Percentiles rank a stretch among this genome's conserved stretches.
Conservation (phyloP, 2,797 vertebrate genomes). For the Protonibea diacanthus region DNA sequence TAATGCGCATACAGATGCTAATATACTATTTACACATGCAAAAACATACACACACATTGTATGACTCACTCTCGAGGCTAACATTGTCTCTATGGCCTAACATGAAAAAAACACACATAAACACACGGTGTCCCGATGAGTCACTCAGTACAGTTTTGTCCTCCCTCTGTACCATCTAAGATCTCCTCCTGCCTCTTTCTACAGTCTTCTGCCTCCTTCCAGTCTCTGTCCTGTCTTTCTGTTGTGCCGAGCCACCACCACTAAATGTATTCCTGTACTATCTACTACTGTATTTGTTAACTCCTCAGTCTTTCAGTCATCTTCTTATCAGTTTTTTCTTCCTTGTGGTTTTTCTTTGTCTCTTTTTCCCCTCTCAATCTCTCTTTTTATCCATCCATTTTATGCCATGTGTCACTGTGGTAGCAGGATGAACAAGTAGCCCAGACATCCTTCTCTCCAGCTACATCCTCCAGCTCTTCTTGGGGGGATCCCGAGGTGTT, state of each 20-base stretch:
- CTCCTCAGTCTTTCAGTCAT: slow-evolving; percentile 24
- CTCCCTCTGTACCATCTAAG: slow-evolving; percentile 37
- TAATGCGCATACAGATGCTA: slow-evolving; percentile 34
- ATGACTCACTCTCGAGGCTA: slow-evolving; percentile 56
- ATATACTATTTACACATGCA: slow-evolving; percentile 48
- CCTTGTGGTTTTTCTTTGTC: not conserved
- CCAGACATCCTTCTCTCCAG: not conserved
- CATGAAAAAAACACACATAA: slow-evolving; percentile 44
- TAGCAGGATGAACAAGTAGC: slow-evolving; percentile 13
- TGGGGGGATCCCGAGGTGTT: slow-evolving; percentile 18
- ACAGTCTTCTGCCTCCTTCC: slow-evolving; percentile 24
- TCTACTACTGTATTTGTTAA: slow-evolving; percentile 13
- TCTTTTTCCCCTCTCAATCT: not conserved
- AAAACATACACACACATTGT: slow-evolving; percentile 37
- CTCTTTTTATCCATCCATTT: slow-evolving; percentile 26
- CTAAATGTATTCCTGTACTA: not conserved
- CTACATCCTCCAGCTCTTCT: slow-evolving; percentile 12
- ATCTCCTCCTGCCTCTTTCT: slow-evolving; percentile 41
- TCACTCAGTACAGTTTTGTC: slow-evolving; percentile 56
- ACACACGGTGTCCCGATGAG: slow-evolving; percentile 53
- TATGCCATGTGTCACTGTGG: slow-evolving; percentile 13
- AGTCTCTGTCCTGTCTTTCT: slow-evolving; percentile 14
- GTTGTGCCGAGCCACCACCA: not conserved
- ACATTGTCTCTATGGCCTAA: slow-evolving; percentile 45
- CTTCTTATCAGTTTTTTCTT: not conserved